Evolutionary conservation across 2,113 vertebrate species (phyloP), one percentile per base, ranked within the genome.

Genomic region (Albula glossodonta): DNA sequence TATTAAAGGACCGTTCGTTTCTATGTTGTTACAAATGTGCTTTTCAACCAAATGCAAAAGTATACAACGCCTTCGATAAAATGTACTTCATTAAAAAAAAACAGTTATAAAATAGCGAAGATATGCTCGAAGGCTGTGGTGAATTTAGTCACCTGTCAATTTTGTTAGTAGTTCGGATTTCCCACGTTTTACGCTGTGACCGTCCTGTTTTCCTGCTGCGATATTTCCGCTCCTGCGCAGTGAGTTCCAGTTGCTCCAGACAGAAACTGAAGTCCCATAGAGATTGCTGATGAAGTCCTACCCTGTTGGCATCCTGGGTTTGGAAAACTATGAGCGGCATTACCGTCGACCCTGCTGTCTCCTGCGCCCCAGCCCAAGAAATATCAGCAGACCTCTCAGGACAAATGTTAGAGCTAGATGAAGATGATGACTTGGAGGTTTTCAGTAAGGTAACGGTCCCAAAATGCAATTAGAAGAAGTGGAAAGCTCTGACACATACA

Each of bases 401-500:
- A 89, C 91, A 93, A 85, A 93, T 95, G 93, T 50, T 95, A 88
- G 95, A 95, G 57, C 87, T 95, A 83, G 95, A 96, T 60, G 95
- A 96, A 81, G 95, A 96, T 90, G 96, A 96, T 1, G 96, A 96
- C 89, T 90, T 96, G 88, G 96, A 96, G 87, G 95, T 96, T 63
- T 96, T 95, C 92, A 95, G 90, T 74, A 95, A 96, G 96, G 96
- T 96, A 93, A 88, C 11, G 80, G 17, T 50, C 15, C n/a, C 19
- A 80, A 53, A 77, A 66, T 41, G 4, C 4, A 15, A 66, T n/a
- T 22, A 50, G 51, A 25, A 19, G 17, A 11, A 56, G 51, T 56
- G 6, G n/a, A 53, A 53, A 52, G 9, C 41, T 66, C 15, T 41
- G 49, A 79, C 70, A 49, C 78, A 48, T 49, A 81, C 50, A 53